Evolutionary conservation across 2,113 vertebrate species (phyloP), one percentile per base, ranked within the genome.

Genomic region (Loxodonta africana): DNA sequence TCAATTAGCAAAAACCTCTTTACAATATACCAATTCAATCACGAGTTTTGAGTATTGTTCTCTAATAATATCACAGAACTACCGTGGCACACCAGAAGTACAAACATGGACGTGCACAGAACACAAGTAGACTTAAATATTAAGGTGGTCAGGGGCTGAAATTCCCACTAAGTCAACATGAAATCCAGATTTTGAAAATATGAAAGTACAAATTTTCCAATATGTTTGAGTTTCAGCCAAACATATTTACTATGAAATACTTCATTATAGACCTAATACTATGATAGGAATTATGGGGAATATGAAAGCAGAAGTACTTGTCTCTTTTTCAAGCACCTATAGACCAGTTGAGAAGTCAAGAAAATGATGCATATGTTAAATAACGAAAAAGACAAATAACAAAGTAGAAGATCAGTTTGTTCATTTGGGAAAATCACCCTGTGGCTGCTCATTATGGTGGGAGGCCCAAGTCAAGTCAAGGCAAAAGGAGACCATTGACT

Each of bases 171-270:
- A 67, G 48, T 73, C 46, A 33, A 88, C 78, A 82, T 44, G 20
- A 90, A 92, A 83, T 84, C 11, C 74, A 94, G 80, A 82, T 46
- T 80, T 65, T 90, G 5, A 92, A 96, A 92, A 81, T 30, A 94
- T 23, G 11, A 97, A 97, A 95, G 37, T 44, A 30, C 28, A 48
- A 93, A 88, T 93, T 96, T 97, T 74, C 69, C 53, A 62, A 51
- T 84, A 37, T 5, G 53, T 28, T 46, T 88, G 57, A 53, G 46
- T 53, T 95, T 81, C 4, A 92, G 44, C 9, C 51, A 90, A 95
- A 83, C 41, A 71, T 44, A 85, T 82, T 80, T 71, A 93, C 91
- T 93, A 21, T 60, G 57, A 95, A 97, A 92, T 67, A 25, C 63
- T 77, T 37, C 74, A 28, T 57, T 88, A 83, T 2, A 95, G 69